Percentiles rank a stretch among this genome's conserved stretches.
Conservation (phyloP, 2,113 vertebrate species). For the Orthochromis indermauri region DNA sequence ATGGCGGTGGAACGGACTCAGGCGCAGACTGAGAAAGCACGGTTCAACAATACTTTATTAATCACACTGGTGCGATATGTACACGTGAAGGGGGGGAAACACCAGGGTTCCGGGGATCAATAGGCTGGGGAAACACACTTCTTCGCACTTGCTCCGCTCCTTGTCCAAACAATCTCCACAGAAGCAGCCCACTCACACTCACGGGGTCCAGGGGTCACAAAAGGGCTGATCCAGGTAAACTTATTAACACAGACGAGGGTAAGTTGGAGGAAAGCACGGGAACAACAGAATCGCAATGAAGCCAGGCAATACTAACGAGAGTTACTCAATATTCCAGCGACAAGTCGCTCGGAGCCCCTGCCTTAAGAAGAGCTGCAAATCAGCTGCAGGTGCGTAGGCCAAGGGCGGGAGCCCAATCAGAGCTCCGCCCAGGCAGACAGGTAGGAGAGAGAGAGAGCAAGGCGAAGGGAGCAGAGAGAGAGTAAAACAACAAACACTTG, state of each 20-base stretch:
- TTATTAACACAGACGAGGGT: background rate
- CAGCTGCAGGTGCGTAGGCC: background rate
- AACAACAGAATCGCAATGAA: background rate
- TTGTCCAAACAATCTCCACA: background rate
- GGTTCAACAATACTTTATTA: background rate
- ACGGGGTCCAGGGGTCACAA: background rate
- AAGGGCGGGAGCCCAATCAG: background rate
- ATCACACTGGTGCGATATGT: background rate
- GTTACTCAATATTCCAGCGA: background rate
- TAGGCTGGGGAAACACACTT: background rate
- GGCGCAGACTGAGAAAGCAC: background rate
- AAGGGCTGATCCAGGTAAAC: background rate
- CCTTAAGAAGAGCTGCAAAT: background rate
- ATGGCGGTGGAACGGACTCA: background rate
- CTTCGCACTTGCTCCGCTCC: background rate
- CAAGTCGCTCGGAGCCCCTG: accelerated
- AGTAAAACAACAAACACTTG: background rate
- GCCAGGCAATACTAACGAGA: background rate
- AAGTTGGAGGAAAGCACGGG: accelerated
- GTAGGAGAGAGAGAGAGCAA: background rate
- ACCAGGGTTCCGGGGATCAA: background rate
- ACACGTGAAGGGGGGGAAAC: background rate
- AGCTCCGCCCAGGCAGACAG: background rate
- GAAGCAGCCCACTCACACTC: background rate
- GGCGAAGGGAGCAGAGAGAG: background rate